phyloP scores from a whole-genome alignment of 2,797 vertebrate species.

The Nasua narica region DNA sequence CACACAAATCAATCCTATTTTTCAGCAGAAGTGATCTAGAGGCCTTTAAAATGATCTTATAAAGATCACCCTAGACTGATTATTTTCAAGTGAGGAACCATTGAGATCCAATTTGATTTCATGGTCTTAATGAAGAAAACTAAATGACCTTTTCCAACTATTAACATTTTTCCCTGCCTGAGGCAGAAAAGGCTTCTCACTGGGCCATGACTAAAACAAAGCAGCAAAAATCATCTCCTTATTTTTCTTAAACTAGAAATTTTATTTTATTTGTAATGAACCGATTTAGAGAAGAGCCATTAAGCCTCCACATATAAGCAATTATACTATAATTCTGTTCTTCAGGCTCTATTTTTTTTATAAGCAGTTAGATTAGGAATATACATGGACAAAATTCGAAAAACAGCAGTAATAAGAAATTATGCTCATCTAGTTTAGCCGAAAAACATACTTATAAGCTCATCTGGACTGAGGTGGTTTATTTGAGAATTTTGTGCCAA shows the following conservation, averaged over 20 bases:
- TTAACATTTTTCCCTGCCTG: conserved; percentile 9
- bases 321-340: neutral
- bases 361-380: neutral
- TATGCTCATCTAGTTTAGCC: neutral
- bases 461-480: neutral
- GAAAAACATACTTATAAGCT: neutral
- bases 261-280: conserved; percentile 17
- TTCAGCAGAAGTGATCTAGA: neutral
- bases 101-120: conserved; percentile 38
- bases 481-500: neutral
- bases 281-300: neutral
- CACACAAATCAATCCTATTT: neutral
- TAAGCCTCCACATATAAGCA: neutral
- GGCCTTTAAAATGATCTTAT: neutral
- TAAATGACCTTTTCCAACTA: conserved; percentile 20
- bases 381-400: neutral
- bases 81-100: neutral
- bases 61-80: neutral
- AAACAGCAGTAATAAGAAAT: conserved; percentile 13
- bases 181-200: neutral
- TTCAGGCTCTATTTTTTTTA: neutral
- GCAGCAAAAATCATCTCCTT: neutral
- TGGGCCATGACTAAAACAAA: neutral
- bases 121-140: conserved; percentile 47
- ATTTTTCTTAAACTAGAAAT: neutral